Evolutionary conservation across 1,140 invertebrate genomes (phyloP).

Genomic region (Microvelia longipes): DNA sequence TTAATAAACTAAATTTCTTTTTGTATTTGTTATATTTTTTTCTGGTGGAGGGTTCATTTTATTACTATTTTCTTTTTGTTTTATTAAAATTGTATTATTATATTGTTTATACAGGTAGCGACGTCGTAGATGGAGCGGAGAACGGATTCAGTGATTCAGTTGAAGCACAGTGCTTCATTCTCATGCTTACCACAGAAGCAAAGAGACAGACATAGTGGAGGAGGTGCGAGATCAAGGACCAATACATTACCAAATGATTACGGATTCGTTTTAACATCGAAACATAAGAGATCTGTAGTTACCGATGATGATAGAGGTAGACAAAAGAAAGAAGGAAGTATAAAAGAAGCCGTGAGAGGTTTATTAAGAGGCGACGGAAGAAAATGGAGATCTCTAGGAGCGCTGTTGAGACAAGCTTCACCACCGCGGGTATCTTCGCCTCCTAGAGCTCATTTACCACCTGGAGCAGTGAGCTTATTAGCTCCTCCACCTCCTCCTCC

Average conservation of each 20-base stretch:
- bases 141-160: not conserved
- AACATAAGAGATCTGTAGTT: not conserved
- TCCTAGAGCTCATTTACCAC: not conserved
- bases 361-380: not conserved
- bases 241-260: not conserved
- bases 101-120: not conserved
- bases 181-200: not conserved
- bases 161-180: constrained; percentile 5
- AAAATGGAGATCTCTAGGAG: not conserved
- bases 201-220: not conserved
- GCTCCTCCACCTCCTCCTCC: not conserved
- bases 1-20: too few species aligned
- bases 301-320: not conserved
- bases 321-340: not conserved
- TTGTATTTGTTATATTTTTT: too few species aligned
- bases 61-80: too few species aligned
- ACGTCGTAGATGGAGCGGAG: not conserved
- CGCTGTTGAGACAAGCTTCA: not conserved
- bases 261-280: not conserved
- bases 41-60: too few species aligned
- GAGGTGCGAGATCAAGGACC: not conserved
- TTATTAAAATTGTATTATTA: constrained; percentile 3
- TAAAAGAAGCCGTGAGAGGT: not conserved
- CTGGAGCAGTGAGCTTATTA: not conserved
- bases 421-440: not conserved